These are phyloP conservation scores for Condylura cristata DNA, from an alignment of 2,113 vertebrate species.

Conservation along the genomic window DNA sequence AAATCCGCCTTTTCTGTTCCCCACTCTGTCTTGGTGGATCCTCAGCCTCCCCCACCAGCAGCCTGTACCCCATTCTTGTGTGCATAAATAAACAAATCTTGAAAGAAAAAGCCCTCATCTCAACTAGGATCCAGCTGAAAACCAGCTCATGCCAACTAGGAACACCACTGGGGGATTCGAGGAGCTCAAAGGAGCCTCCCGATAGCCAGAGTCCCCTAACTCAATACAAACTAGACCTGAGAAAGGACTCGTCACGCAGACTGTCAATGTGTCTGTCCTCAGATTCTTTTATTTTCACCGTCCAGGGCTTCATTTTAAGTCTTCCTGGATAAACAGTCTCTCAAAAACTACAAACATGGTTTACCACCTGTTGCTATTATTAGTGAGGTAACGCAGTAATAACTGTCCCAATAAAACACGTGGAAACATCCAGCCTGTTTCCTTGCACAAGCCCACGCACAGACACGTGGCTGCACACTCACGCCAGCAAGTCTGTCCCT, in stretches of 20 bases:
- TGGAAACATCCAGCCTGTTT: neutral
- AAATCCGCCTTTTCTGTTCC: too few relatives aligned
- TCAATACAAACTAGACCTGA: neutral
- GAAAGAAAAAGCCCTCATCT: too few relatives aligned
- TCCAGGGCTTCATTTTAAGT: neutral
- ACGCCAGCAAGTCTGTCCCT: too few relatives aligned
- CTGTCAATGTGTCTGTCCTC: neutral
- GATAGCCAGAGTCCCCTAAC: neutral
- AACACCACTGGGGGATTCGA: too few relatives aligned
- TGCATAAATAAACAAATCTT: too few relatives aligned
- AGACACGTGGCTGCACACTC: too few relatives aligned
- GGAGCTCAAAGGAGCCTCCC: neutral
- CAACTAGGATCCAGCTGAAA: too few relatives aligned
- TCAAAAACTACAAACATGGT: neutral
- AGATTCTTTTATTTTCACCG: neutral
- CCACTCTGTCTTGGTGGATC: too few relatives aligned
- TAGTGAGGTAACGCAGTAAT: neutral
- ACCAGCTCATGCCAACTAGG: accelerated
- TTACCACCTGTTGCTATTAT: neutral
- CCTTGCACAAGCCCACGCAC: too few relatives aligned
- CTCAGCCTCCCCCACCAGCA: too few relatives aligned
- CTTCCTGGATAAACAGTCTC: neutral
- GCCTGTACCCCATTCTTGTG: too few relatives aligned
- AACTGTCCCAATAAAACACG: neutral
- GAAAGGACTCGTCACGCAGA: neutral